Conservation (phyloP, 1,140 invertebrate species). For the Hetaerina americana region DNA sequence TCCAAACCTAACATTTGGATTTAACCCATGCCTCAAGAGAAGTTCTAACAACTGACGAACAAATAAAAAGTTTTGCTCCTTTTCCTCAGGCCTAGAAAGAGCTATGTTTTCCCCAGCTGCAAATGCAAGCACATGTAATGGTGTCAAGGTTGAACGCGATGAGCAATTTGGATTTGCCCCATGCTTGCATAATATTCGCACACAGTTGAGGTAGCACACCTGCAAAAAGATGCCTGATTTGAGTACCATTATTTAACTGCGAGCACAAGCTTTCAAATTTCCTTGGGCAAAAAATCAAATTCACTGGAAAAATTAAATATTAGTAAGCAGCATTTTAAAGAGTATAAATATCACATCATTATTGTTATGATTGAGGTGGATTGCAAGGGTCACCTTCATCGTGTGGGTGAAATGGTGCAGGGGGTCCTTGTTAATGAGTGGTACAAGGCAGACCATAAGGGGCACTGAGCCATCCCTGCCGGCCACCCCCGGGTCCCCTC, state of each 20-base stretch:
- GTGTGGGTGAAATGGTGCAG: conserved; percentile 58
- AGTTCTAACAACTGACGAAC: conserved; percentile 51
- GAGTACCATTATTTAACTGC: too few relatives aligned
- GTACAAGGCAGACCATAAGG: conserved; percentile 58
- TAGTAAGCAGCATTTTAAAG: too few relatives aligned
- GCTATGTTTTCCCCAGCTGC: conserved; percentile 58
- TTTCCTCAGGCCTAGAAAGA: conserved; percentile 29
- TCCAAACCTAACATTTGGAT: conserved; percentile 42
- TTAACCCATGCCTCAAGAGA: conserved; percentile 50
- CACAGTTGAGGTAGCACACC: conserved; percentile 61
- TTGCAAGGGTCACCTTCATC: conserved; percentile 62
- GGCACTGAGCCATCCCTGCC: conserved; percentile 56
- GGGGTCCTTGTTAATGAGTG: conserved; percentile 60
- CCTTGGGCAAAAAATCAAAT: too few relatives aligned
- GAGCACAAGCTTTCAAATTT: too few relatives aligned
- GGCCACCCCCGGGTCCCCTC: conserved; percentile 52
- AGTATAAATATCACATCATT: too few relatives aligned
- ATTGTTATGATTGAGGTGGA: too few relatives aligned
- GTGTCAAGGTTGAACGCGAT: conserved; percentile 52
- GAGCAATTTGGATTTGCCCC: conserved; percentile 61
- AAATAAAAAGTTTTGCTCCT: conserved; percentile 52
- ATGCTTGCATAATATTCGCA: conserved; percentile 49
- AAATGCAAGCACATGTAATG: conserved; percentile 57
- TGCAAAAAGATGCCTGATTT: too few relatives aligned
- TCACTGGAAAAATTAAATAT: too few relatives aligned